Conservation (phyloP, 2,113 vertebrate genomes). For the Emydocephalus ijimae region DNA sequence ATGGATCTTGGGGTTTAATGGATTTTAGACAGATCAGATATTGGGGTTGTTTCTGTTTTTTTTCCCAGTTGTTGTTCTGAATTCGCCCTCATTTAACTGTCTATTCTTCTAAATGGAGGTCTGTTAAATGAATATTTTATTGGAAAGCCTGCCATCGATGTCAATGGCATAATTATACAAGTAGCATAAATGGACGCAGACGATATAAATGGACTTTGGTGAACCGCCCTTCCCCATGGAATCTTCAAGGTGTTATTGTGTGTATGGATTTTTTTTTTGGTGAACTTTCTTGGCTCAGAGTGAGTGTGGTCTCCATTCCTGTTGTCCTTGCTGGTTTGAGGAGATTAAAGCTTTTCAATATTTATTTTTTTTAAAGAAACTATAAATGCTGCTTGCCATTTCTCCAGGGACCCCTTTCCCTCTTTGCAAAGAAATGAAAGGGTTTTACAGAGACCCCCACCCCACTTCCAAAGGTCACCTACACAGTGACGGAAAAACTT, state of each 20-base stretch:
- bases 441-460: background rate
- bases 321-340: background rate
- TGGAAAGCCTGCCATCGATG: background rate
- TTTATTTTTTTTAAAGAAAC: background rate
- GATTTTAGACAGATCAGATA: background rate
- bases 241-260: background rate
- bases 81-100: background rate
- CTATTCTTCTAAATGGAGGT: background rate
- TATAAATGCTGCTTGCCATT: background rate
- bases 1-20: background rate
- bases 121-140: background rate
- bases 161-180: background rate
- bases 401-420: too few species aligned
- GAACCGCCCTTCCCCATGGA: background rate
- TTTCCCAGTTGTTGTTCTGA: background rate
- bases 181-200: background rate
- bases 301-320: background rate
- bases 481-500: background rate
- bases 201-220: background rate
- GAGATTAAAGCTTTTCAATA: background rate
- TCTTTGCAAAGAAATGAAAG: background rate
- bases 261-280: background rate
- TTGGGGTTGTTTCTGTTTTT: too few species aligned
- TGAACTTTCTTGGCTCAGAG: background rate
- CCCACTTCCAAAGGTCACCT: background rate